phyloP scores from a whole-genome alignment of 2,888 invertebrate species.

The Dyspetes luteomarginatus region DNA sequence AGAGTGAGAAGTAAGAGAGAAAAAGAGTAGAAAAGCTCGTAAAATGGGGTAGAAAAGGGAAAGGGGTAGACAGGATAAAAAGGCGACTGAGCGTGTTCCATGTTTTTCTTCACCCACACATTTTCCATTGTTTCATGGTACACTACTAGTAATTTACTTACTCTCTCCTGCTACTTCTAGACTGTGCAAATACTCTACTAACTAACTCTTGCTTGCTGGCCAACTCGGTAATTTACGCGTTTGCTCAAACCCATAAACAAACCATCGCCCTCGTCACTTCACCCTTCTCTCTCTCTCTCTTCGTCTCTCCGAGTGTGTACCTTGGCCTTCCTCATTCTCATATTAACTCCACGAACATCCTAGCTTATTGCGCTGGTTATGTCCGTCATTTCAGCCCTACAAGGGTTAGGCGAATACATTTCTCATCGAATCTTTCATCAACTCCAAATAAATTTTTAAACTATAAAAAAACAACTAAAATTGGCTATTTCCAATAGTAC shows the following conservation, averaged over 20 bases:
- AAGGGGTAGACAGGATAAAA: too few relatives aligned
- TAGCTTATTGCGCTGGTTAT: constrained; percentile 20
- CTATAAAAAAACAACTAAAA: too few relatives aligned
- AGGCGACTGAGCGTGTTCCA: not conserved
- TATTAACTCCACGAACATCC: constrained; percentile 4
- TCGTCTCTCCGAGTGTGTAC: constrained; percentile 10
- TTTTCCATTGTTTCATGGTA: constrained; percentile 51
- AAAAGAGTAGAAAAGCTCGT: constrained; percentile 6
- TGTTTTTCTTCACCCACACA: constrained; percentile 37
- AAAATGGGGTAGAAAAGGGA: constrained; percentile 5
- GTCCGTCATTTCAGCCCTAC: not conserved
- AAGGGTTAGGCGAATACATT: not conserved
- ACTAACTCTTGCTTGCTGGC: constrained; percentile 50
- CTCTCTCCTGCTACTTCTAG: constrained; percentile 36
- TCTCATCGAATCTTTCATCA: too few relatives aligned
- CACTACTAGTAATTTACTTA: constrained; percentile 59
- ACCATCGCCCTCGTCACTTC: constrained; percentile 27
- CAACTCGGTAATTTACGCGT: constrained; percentile 59
- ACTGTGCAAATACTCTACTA: constrained; percentile 59
- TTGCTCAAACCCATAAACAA: constrained; percentile 6
- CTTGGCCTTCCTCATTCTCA: not conserved
- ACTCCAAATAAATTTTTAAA: not conserved
- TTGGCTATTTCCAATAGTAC: too few relatives aligned
- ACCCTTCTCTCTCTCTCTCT: constrained; percentile 29
- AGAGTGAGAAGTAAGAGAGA: not conserved